Evolutionary conservation across 2,797 vertebrate species (phyloP).

Genomic region (Acipenser oxyrinchus): DNA sequence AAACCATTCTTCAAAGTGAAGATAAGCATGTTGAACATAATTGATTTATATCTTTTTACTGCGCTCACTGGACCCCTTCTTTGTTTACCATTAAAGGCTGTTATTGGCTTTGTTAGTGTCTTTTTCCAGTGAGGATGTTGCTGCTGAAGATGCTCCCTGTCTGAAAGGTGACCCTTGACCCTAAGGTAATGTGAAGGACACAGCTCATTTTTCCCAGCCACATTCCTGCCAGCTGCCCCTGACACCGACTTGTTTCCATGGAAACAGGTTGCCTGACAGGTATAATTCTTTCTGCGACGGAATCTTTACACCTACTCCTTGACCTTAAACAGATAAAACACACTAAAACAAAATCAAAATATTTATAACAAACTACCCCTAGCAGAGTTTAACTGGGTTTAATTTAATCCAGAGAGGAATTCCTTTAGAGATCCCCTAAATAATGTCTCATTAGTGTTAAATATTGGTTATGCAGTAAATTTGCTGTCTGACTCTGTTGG

Average conservation of each 20-base stretch:
- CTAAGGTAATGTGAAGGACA: conserved; percentile 16
- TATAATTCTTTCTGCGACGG: conserved; percentile 4
- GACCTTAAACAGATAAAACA: not conserved
- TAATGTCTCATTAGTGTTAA: too few relatives aligned
- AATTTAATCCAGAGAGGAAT: too few relatives aligned
- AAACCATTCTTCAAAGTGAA: not conserved
- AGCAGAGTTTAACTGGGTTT: too few relatives aligned
- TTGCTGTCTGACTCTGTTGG: too few relatives aligned
- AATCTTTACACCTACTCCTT: not conserved
- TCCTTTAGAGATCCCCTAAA: too few relatives aligned
- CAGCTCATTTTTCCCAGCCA: conserved; percentile 27
- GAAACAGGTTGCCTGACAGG: conserved; percentile 22
- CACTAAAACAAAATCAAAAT: not conserved
- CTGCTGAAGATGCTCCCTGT: not conserved
- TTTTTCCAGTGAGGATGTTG: not conserved
- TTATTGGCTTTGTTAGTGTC: not conserved
- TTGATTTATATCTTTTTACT: conserved; percentile 1
- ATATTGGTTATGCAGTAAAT: too few relatives aligned
- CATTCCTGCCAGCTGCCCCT: conserved; percentile 34
- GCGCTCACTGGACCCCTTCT: not conserved
- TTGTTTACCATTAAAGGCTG: not conserved
- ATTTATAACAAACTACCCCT: too few relatives aligned
- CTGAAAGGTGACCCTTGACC: conserved; percentile 17
- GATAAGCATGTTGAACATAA: not conserved
- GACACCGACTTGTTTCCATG: conserved; percentile 34